Conservation (phyloP, 1,140 invertebrate genomes). For the Trinorchestia longiramus region DNA sequence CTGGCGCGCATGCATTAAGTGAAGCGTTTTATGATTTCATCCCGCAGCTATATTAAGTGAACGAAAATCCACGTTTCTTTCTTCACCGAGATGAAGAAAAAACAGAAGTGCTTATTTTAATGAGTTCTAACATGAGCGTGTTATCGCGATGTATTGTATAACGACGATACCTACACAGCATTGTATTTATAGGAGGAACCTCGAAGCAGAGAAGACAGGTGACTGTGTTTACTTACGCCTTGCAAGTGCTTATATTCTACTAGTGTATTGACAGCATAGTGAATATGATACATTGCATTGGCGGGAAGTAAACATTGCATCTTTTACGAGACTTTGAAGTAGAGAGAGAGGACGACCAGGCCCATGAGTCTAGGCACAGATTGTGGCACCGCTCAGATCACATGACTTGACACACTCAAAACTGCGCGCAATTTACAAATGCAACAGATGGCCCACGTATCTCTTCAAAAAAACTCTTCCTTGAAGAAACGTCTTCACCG, state of each 20-base stretch:
- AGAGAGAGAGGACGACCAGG: background rate
- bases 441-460: background rate
- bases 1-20: too few relatives aligned
- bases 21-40: background rate
- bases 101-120: background rate
- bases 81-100: background rate
- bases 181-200: background rate
- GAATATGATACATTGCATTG: too few relatives aligned
- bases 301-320: background rate
- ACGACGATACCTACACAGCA: background rate
- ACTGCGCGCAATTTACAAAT: slow-evolving; percentile 10
- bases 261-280: background rate
- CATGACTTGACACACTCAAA: slow-evolving; percentile 10
- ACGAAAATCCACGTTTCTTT: background rate
- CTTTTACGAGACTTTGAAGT: background rate
- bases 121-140: background rate
- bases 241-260: background rate
- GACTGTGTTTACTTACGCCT: background rate
- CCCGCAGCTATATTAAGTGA: background rate
- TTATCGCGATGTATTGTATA: background rate
- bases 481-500: background rate
- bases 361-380: background rate
- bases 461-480: background rate
- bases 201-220: too few relatives aligned
- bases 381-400: background rate